Evolutionary conservation across 2,797 vertebrate species (phyloP).

Genomic region (Balearica regulorum): DNA sequence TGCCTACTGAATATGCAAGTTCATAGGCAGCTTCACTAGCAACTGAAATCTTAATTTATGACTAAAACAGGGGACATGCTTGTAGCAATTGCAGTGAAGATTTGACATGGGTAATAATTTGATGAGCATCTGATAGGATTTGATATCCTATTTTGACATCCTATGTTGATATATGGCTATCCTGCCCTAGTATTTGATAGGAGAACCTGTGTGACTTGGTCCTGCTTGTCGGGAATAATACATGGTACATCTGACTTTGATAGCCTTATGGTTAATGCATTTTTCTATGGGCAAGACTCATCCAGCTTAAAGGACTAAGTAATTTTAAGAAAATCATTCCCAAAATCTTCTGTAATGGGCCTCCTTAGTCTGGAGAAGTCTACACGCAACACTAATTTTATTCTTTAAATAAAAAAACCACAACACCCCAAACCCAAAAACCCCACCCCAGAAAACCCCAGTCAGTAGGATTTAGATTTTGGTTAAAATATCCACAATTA

Average conservation of each 20-base stretch:
- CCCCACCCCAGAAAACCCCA: accelerated
- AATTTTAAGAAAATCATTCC: background rate
- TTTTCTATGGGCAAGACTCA: background rate
- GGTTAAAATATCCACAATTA: background rate
- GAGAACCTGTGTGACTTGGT: background rate
- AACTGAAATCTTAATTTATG: background rate
- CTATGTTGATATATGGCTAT: background rate
- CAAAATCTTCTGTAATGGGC: background rate
- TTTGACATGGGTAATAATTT: background rate
- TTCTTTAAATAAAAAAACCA: background rate
- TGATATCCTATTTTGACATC: background rate
- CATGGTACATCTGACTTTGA: background rate
- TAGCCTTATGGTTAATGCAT: accelerated
- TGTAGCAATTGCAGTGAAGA: background rate
- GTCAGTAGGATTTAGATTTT: background rate
- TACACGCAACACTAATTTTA: accelerated
- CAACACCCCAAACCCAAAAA: background rate
- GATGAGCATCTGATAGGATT: background rate
- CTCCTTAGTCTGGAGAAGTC: background rate
- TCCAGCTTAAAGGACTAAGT: background rate
- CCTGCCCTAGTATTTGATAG: background rate
- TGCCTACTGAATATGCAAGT: background rate
- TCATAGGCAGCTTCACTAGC: background rate
- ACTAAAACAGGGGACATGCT: background rate
- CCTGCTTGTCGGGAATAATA: background rate